Evolutionary conservation across 2,113 vertebrate genomes (phyloP).

Genomic region (Galeopterus variegatus): DNA sequence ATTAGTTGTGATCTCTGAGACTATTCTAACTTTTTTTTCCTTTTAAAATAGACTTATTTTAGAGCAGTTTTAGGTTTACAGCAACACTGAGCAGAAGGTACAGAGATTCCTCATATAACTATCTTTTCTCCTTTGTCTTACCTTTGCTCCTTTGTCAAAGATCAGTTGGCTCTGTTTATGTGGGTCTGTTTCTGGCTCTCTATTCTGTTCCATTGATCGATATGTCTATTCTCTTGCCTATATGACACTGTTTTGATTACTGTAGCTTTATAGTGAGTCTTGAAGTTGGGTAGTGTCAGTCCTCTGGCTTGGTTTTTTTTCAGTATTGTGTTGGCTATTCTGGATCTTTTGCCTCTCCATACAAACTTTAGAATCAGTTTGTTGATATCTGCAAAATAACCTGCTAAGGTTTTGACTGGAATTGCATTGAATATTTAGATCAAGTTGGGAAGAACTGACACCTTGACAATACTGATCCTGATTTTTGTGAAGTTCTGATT

Average conservation of each 20-base stretch:
- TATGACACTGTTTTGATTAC: not conserved
- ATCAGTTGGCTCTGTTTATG: not conserved
- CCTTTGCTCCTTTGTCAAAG: not conserved
- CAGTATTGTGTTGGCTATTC: not conserved
- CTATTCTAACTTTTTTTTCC: not conserved
- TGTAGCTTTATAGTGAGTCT: not conserved
- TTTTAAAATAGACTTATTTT: slow-evolving; percentile 25
- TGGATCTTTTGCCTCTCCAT: not conserved
- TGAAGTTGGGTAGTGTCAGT: not conserved
- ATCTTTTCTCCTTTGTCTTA: not conserved
- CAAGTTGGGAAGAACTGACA: not conserved
- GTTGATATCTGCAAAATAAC: not conserved
- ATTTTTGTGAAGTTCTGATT: slow-evolving; percentile 14
- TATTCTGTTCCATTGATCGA: not conserved
- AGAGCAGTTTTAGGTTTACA: slow-evolving; percentile 28
- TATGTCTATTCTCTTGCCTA: not conserved
- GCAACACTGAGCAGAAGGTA: slow-evolving; percentile 43
- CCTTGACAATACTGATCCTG: not conserved
- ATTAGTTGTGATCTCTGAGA: not conserved
- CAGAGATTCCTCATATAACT: not conserved
- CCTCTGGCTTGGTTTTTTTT: not conserved
- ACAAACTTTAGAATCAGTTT: slow-evolving; percentile 48
- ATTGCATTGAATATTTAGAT: not conserved
- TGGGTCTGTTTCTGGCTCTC: not conserved
- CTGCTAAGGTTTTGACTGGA: slow-evolving; percentile 31